These are phyloP conservation scores for Centropus bengalensis DNA, from an alignment of 2,113 vertebrate genomes.

Conservation along the genomic window DNA sequence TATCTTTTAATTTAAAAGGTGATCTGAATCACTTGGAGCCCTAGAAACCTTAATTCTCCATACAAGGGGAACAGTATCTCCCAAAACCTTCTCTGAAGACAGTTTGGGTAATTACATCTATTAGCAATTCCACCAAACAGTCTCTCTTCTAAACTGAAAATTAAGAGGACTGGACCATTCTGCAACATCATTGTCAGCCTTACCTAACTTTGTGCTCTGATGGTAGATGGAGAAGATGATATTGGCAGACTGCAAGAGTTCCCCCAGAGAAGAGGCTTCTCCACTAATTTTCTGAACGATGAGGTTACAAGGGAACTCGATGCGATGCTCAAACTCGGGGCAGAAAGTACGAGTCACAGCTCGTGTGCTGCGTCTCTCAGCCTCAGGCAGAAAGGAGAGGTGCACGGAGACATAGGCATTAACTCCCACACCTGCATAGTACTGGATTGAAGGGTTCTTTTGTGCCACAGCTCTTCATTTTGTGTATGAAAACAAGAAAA, in stretches of 20 bases:
- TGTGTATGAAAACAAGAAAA: not conserved
- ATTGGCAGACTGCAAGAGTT: conserved; percentile 82
- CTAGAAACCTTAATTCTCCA: not conserved
- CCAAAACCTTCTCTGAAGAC: not conserved
- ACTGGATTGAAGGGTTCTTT: conserved; percentile 76
- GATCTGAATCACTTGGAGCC: not conserved
- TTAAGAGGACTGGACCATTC: not conserved
- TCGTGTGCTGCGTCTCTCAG: conserved; percentile 74
- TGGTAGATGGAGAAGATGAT: conserved; percentile 88
- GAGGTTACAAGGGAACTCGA: conserved; percentile 83
- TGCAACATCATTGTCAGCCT: not conserved
- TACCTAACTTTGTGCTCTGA: conserved; percentile 76
- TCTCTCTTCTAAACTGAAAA: not conserved
- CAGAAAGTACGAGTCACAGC: conserved; percentile 85
- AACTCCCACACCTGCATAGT: conserved; percentile 82
- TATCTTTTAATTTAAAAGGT: not conserved
- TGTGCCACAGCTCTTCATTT: conserved; percentile 80
- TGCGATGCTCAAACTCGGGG: conserved; percentile 86
- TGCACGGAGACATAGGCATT: conserved; percentile 84
- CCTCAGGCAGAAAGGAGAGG: conserved; percentile 84
- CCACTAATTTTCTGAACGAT: conserved; percentile 80
- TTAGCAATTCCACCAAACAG: not conserved
- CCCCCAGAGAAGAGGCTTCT: conserved; percentile 87
- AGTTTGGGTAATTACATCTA: not conserved
- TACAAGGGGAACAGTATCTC: not conserved